A percentile compares a stretch with the other conserved stretches of the same genome.
Evolutionary conservation across 2,888 invertebrate genomes (phyloP).

Genomic region (Pycnomerus fuliginosus): DNA sequence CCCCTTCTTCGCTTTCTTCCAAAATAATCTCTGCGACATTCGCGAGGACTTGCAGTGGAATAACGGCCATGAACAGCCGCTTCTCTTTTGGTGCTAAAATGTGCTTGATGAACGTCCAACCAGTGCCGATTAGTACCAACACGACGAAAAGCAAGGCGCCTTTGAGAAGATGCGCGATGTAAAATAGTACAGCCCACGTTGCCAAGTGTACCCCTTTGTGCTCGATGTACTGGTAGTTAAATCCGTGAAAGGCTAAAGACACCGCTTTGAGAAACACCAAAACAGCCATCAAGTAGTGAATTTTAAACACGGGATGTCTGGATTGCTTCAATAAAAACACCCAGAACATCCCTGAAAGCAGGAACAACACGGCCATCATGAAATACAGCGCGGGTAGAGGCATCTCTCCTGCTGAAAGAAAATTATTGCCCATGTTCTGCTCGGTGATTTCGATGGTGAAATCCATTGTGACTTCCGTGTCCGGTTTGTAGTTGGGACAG

Average conservation of each 20-base stretch:
- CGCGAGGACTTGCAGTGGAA: slow-evolving; percentile 94
- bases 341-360: slow-evolving; percentile 90
- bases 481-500: slow-evolving; percentile 70
- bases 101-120: slow-evolving; percentile 99
- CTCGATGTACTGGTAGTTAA: slow-evolving; percentile 93
- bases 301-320: slow-evolving; percentile 84
- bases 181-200: slow-evolving; percentile 96
- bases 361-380: slow-evolving; percentile 87
- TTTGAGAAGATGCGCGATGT: slow-evolving; percentile 84
- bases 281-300: slow-evolving; percentile 95
- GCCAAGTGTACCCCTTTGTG: slow-evolving; percentile 90
- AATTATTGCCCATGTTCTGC: slow-evolving; percentile 83
- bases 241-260: slow-evolving; percentile 92
- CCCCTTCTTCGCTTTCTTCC: slow-evolving; percentile 94
- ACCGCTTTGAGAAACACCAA: slow-evolving; percentile 89
- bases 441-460: slow-evolving; percentile 82
- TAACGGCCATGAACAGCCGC: slow-evolving; percentile 95
- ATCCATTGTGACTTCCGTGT: slow-evolving; percentile 59
- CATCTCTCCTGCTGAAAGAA: slow-evolving; percentile 94
- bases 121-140: slow-evolving; percentile 94
- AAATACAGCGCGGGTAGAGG: slow-evolving; percentile 91
- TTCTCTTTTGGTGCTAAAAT: slow-evolving; percentile 95
- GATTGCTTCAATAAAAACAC: slow-evolving; percentile 73
- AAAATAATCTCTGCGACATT: slow-evolving; percentile 97
- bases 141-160: slow-evolving; percentile 90